Conservation (phyloP, 2,797 vertebrate genomes). For the Lophius americanus region DNA sequence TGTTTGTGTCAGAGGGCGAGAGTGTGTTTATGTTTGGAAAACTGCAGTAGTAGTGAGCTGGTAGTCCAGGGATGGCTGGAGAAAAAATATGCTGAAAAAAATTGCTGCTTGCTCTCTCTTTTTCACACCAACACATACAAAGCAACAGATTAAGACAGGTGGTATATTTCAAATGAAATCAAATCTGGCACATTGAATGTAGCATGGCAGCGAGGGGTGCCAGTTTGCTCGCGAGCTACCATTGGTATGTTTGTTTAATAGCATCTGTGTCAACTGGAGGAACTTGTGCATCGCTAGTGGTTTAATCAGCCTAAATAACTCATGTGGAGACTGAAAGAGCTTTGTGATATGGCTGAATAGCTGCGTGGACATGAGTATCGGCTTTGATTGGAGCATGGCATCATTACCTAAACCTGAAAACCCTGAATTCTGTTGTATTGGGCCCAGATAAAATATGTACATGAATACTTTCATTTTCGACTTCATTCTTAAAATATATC, state of each 20-base stretch:
- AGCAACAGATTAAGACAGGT: conserved; percentile 21
- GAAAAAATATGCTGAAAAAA: conserved; percentile 45
- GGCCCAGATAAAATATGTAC: no score
- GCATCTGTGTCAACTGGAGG: conserved; percentile 37
- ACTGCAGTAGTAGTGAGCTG: conserved; percentile 43
- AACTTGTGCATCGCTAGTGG: conserved; percentile 28
- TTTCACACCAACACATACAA: conserved; percentile 13
- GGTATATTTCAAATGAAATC: conserved; percentile 35
- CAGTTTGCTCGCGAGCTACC: conserved; percentile 17
- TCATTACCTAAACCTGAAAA: no score
- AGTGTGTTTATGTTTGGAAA: conserved; percentile 56
- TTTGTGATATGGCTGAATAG: neutral
- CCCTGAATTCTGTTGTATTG: no score
- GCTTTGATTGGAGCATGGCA: no score
- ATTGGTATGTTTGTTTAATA: conserved; percentile 22
- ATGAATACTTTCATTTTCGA: no score
- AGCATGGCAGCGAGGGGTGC: conserved; percentile 27
- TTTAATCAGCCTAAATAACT: conserved; percentile 18
- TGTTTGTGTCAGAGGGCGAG: conserved; percentile 54
- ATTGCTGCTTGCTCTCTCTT: conserved; percentile 9
- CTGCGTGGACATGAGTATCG: no score
- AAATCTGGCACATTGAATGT: conserved; percentile 28
- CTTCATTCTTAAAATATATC: no score
- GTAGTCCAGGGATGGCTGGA: conserved; percentile 44
- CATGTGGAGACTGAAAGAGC: conserved; percentile 6